Base-by-base conservation (phyloP, 2,113 vertebrate species). In the Hemiscyllium ocellatum region DNA sequence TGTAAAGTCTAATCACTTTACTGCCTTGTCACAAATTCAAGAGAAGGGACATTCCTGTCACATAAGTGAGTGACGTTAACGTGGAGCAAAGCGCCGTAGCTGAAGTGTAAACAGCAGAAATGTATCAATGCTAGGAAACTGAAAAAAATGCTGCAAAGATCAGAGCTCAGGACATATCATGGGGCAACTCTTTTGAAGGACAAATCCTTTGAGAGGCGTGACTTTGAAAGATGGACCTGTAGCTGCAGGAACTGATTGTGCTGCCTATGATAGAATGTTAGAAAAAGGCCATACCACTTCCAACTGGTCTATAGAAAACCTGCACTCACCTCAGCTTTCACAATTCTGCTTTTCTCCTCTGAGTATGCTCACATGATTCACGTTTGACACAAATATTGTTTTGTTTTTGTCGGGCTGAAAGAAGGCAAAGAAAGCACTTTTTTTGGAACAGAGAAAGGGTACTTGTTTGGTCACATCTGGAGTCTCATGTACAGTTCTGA, bases 181-280 rank as follows among this genome's bases (percentile, higher is more conserved):
- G 68, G 69, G 24, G 37, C 42, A 26, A 47, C 26, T 70, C 94
- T 52, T 95, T 50, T 72, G 94, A 95, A 95, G 68, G 94, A 95
- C 94, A 52, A 52, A 12, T 72, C 42, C 69, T 95, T 52, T 76
- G 69, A 95, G 42, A 50, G 47, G 69, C 24, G 52, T 76, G 94
- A 70, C 68, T 95, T 95, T 50, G 93, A 72, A 95, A 29, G 37
- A 50, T 50, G 26, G 68, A 95, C 33, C 68, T 72, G 33, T 52
- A 52, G 24, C 94, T 52, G 42, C 68, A 1, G 26, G 37, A 70
- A 72, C 42, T 52, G 68, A 72, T 52, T 95, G 66, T 50, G 68
- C 47, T 50, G 93, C 68, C 68, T 5, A 56, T n/a, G 69, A 12
- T 29, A 26, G 93, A 94, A 94, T 94, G 94, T 33, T 95, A 95